Base-by-base conservation (phyloP, 2,888 invertebrate genomes). In the Apoderus coryli region DNA sequence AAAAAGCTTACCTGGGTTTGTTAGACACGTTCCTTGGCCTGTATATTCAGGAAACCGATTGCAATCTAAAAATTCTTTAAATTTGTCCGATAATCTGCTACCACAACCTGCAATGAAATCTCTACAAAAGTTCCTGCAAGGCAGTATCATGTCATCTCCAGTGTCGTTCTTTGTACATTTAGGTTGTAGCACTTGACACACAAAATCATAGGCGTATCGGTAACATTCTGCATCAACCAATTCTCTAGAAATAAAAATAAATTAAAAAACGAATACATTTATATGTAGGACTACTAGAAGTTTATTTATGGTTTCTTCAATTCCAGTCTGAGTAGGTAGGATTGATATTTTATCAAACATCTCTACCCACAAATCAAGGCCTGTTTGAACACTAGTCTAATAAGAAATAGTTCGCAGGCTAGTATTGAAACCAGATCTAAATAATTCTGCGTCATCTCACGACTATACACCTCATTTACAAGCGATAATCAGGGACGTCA, bases 161-260 rank as follows among this genome's bases (percentile, higher is more conserved):
- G 10, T 10, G 1, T 58, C 50, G 7, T 55, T 56, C 9, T 48
- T 47, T 13, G 52, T 37, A 51, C 89, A 89, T 0, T 75, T 69
- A 0, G 89, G 88, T 53, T 89, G 89, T 25, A 89, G 60, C 37
- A 85, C 65, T 48, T 81, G 78, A 48, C 90, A 90, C 4, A 90
- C 73, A 50, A 89, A 88, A 48, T 90, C 86, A 59, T 82, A 84
- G 2, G 89, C 85, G 43, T 82, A 68, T 39, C 77, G 68, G 46
- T 84, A 88, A 54, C 90, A 90, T 57, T 89, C 88, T 1, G 84
- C 84, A 52, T 89, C 89, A 4, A 89, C 76, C n/a, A 89, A 60
- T 53, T 81, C 85, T 36, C 82, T 39, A 72, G 50, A 78, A 84
- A 1, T 77, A 22, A 23, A 23, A 29, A n/a, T n/a, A n/a, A n/a